Evolutionary conservation across 2,888 invertebrate species (phyloP).

Genomic region (Phlogophora meticulosa): DNA sequence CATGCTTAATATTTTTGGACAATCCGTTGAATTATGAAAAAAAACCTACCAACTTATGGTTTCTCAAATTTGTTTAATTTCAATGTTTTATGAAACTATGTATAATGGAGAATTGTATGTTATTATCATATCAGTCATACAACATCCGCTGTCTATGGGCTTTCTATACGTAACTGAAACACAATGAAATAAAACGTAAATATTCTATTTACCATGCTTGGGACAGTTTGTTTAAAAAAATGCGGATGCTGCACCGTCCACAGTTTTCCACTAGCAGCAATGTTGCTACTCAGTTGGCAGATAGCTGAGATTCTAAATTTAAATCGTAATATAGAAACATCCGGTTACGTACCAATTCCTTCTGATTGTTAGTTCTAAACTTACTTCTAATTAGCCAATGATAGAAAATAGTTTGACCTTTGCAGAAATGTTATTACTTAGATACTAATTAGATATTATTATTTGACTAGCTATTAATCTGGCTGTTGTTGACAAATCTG

Average conservation of each 20-base stretch:
- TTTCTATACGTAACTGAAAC: constrained; percentile 2
- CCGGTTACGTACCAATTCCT: constrained; percentile 24
- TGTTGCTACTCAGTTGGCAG: background rate
- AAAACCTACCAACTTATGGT: no score
- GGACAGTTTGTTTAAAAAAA: no score
- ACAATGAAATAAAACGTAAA: background rate
- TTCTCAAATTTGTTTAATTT: no score
- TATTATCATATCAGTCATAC: background rate
- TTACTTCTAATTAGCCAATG: constrained; percentile 40
- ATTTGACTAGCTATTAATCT: constrained; percentile 34
- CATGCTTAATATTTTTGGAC: background rate
- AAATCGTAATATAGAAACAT: constrained; percentile 23
- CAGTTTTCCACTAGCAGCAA: no score
- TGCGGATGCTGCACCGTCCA: no score
- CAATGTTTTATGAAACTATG: no score
- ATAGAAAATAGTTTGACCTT: constrained; percentile 48
- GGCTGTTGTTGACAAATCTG: constrained; percentile 7
- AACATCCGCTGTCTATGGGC: constrained; percentile 8
- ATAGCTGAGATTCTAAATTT: constrained; percentile 26
- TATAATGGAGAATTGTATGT: no score
- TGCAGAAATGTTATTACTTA: constrained; percentile 27
- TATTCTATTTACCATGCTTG: no score
- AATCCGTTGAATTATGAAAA: no score
- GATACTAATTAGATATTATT: constrained; percentile 27
- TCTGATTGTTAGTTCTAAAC: constrained; percentile 23